Evolutionary conservation across 2,113 vertebrate species (phyloP).

Genomic region (Polypterus bichir): DNA sequence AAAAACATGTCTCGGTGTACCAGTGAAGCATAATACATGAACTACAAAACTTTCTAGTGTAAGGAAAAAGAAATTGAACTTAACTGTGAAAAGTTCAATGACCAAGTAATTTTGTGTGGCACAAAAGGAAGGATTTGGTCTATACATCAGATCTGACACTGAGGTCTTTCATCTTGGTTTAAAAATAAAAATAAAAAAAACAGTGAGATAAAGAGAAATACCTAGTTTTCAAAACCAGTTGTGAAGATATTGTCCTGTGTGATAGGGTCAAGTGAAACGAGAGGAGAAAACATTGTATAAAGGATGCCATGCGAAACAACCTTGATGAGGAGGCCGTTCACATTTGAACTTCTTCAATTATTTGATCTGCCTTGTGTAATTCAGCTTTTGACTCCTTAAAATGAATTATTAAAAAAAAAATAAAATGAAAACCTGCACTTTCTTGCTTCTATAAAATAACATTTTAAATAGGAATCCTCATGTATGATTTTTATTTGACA

Average conservation of each 20-base stretch:
- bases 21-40: too few species aligned
- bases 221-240: slow-evolving; percentile 1
- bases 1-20: too few species aligned
- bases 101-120: background rate
- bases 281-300: background rate
- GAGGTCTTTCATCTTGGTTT: background rate
- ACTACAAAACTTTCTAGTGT: background rate
- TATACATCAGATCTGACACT: background rate
- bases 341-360: background rate
- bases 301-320: slow-evolving; percentile 2
- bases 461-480: too few species aligned
- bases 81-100: background rate
- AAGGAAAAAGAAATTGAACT: background rate
- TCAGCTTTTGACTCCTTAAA: too few species aligned
- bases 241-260: background rate
- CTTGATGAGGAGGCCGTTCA: slow-evolving; percentile 3
- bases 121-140: slow-evolving; percentile 1
- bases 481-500: too few species aligned
- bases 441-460: too few species aligned
- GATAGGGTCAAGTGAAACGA: background rate
- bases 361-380: background rate
- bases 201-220: background rate
- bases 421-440: too few species aligned
- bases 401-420: too few species aligned
- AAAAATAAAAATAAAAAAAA: background rate